Evolutionary conservation across 2,888 invertebrate species (phyloP).

Genomic region (Drosophila yooni): DNA sequence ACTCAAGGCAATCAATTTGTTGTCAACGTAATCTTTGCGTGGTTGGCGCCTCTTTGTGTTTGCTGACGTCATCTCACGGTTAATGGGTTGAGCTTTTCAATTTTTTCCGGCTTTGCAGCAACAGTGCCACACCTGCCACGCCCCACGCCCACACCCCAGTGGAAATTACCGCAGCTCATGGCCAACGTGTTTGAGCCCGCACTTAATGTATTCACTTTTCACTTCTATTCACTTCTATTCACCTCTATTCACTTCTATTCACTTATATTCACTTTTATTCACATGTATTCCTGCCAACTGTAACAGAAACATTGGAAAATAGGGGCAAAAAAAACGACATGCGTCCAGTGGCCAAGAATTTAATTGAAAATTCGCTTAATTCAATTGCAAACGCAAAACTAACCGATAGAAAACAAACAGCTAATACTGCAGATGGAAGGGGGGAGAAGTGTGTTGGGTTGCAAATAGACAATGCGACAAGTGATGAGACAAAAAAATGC

Average conservation of each 20-base stretch:
- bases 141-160: neutral
- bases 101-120: slow-evolving; percentile 59
- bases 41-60: neutral
- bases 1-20: slow-evolving; percentile 36
- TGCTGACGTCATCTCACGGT: slow-evolving; percentile 38
- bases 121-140: slow-evolving; percentile 52
- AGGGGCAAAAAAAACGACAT: neutral
- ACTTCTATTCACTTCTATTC: neutral
- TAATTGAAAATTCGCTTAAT: slow-evolving; percentile 59
- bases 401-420: slow-evolving; percentile 39
- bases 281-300: slow-evolving; percentile 5
- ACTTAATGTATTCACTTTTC: slow-evolving; percentile 28
- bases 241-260: slow-evolving; percentile 3
- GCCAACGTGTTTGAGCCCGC: slow-evolving; percentile 27
- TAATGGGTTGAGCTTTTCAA: slow-evolving; percentile 16
- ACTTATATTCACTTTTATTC: slow-evolving; percentile 23
- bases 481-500: slow-evolving; percentile 59
- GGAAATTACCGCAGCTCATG: slow-evolving; percentile 17
- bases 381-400: slow-evolving; percentile 57
- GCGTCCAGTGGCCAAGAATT: slow-evolving; percentile 45
- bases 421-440: neutral
- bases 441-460: neutral
- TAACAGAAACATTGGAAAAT: neutral
- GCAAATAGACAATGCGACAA: slow-evolving; percentile 50
- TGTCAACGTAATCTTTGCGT: slow-evolving; percentile 19